phyloP scores from a whole-genome alignment of 2,888 invertebrate genomes.

The Danaus chrysippus region DNA sequence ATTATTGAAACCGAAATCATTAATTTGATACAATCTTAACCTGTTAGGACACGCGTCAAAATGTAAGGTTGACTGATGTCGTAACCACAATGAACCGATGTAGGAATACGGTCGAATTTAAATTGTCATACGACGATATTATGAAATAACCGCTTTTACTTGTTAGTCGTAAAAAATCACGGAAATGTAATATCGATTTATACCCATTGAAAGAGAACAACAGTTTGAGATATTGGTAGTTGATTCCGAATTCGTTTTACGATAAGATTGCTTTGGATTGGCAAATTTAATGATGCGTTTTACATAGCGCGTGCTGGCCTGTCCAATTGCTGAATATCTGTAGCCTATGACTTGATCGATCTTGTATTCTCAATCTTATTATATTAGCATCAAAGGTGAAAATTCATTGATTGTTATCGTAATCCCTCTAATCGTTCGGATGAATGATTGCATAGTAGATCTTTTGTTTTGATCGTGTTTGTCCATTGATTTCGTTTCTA shows the following conservation, averaged over 20 bases:
- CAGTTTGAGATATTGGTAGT: no score
- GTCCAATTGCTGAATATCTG: conserved; percentile 11
- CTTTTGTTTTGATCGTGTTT: conserved; percentile 11
- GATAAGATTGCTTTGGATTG: conserved; percentile 16
- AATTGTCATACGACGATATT: conserved; percentile 4
- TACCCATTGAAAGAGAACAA: no score
- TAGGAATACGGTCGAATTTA: not conserved
- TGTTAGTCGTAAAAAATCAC: not conserved
- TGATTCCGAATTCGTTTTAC: not conserved
- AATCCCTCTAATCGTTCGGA: conserved; percentile 6
- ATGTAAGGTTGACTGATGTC: conserved; percentile 9
- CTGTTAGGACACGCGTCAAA: conserved; percentile 18
- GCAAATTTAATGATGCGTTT: conserved; percentile 21
- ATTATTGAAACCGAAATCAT: not conserved
- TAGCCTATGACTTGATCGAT: no score
- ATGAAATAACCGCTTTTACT: not conserved
- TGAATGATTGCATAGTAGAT: conserved; percentile 10
- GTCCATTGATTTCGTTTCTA: conserved; percentile 2
- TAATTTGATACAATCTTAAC: conserved; percentile 1
- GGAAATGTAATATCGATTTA: no score
- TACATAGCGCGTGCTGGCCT: conserved; percentile 26
- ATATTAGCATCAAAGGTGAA: no score
- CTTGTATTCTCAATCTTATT: no score
- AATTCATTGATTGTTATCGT: not conserved
- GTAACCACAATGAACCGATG: not conserved